phyloP scores from a whole-genome alignment of 2,888 invertebrate species.

The Yponomeuta evonymella region DNA sequence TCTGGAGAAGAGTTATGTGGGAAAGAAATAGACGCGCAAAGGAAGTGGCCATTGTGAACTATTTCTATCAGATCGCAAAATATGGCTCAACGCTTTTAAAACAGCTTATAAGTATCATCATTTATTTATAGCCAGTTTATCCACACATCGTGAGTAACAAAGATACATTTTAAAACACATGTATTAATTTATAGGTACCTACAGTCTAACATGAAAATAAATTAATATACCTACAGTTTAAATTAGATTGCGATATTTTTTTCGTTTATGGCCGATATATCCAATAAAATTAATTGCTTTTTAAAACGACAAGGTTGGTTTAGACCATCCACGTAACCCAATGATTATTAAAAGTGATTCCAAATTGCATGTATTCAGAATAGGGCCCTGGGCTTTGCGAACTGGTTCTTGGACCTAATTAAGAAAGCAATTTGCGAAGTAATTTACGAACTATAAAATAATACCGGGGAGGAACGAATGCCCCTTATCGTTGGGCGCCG shows the following conservation, averaged over 20 bases:
- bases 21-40: background rate
- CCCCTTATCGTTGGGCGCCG: slow-evolving; percentile 40
- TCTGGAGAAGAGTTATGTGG: slow-evolving; percentile 21
- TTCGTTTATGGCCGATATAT: slow-evolving; percentile 13
- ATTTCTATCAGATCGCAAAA: background rate
- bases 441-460: slow-evolving; percentile 62
- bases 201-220: background rate
- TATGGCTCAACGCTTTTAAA: background rate
- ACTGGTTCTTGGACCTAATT: slow-evolving; percentile 58
- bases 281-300: slow-evolving; percentile 24
- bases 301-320: slow-evolving; percentile 22
- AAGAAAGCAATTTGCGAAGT: slow-evolving; percentile 67
- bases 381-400: slow-evolving; percentile 18
- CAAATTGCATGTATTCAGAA: slow-evolving; percentile 17
- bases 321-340: background rate
- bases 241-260: slow-evolving; percentile 11
- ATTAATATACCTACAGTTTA: background rate
- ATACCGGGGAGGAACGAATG: slow-evolving; percentile 35
- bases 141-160: background rate
- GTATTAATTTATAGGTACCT: background rate
- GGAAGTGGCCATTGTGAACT: background rate
- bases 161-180: background rate
- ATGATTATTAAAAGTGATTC: slow-evolving; percentile 29
- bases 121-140: background rate
- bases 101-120: background rate